phyloP scores from a whole-genome alignment of 2,113 vertebrate genomes.

The Datnioides undecimradiatus region DNA sequence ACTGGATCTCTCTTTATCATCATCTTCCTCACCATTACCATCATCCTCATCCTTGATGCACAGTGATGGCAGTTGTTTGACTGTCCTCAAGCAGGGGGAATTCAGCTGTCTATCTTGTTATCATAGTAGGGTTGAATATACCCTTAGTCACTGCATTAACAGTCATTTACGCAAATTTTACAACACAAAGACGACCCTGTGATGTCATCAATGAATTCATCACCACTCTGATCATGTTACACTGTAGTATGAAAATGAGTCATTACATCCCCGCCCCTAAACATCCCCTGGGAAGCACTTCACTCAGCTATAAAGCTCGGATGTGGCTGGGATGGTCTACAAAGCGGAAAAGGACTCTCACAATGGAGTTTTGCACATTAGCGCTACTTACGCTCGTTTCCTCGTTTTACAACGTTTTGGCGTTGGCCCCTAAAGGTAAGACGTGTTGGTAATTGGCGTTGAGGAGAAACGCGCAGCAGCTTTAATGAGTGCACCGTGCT shows the following conservation, averaged over 20 bases:
- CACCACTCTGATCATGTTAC: background rate
- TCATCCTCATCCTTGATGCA: background rate
- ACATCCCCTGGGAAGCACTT: conserved; percentile 21
- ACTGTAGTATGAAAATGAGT: conserved; percentile 48
- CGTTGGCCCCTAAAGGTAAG: conserved; percentile 68
- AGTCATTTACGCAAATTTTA: background rate
- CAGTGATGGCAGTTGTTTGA: no score
- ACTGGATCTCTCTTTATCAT: background rate
- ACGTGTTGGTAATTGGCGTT: background rate
- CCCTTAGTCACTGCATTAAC: conserved; percentile 35
- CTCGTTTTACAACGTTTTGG: conserved; percentile 47
- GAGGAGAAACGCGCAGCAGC: no score
- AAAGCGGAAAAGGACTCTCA: conserved; percentile 33
- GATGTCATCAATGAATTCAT: conserved; percentile 35
- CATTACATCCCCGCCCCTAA: conserved; percentile 71
- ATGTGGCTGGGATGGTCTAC: conserved; percentile 15
- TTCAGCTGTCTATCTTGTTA: background rate
- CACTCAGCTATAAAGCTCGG: conserved; percentile 69
- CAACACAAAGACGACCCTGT: background rate
- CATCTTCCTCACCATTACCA: conserved; percentile 3
- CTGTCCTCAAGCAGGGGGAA: background rate
- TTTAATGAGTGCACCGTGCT: no score
- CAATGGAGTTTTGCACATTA: conserved; percentile 72
- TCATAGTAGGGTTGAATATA: background rate
- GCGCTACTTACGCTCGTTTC: conserved; percentile 51